Conservation (phyloP, 2,797 vertebrate species). For the Tinamus major region DNA sequence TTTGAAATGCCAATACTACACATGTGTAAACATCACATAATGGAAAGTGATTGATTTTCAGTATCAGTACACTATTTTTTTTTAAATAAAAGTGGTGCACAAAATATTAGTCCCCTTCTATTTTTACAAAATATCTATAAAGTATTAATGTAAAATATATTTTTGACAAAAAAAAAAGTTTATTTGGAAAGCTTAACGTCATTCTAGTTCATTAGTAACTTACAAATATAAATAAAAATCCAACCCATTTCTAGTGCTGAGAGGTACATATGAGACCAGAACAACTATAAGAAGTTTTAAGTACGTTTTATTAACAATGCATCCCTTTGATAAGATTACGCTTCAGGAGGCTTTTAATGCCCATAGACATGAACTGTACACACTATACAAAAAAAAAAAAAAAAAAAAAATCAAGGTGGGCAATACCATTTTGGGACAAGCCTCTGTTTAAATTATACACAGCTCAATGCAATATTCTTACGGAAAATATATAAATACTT, state of each 20-base stretch:
- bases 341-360: conserved; percentile 92
- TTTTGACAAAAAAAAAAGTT: not conserved
- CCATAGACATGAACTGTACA: conserved; percentile 93
- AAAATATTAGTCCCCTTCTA: not conserved
- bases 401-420: conserved; percentile 86
- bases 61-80: not conserved
- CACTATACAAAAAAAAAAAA: conserved; percentile 88
- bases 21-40: not conserved
- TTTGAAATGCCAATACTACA: not conserved
- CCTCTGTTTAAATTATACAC: conserved; percentile 88
- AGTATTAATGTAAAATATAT: not conserved
- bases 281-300: conserved; percentile 77
- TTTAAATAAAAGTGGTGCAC: conserved; percentile 7
- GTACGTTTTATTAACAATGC: conserved; percentile 95
- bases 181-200: not conserved
- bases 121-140: not conserved
- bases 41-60: not conserved
- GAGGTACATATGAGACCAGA: conserved; percentile 42
- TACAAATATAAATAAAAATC: not conserved
- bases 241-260: not conserved
- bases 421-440: conserved; percentile 83
- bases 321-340: conserved; percentile 96
- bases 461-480: conserved; percentile 95
- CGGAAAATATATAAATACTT: conserved; percentile 99
- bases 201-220: not conserved